Evolutionary conservation across 2,888 invertebrate genomes (phyloP).

Genomic region (Incurvaria masculella): DNA sequence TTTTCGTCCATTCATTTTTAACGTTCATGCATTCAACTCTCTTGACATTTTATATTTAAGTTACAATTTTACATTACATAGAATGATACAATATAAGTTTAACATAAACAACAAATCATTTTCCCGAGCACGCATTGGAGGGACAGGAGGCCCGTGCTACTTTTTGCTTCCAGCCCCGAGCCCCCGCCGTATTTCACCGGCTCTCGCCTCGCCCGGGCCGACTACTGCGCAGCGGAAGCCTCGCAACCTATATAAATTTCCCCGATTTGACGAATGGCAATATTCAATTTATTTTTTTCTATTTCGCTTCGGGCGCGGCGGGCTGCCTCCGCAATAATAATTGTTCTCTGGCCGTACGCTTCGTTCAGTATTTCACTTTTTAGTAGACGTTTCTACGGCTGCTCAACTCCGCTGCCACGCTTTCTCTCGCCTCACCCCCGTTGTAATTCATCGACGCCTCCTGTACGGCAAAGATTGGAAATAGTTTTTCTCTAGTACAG

Average conservation of each 20-base stretch:
- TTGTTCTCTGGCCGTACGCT: background rate
- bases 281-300: conserved; percentile 4
- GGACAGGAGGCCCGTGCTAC: too few relatives aligned
- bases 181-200: conserved; percentile 8
- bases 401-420: background rate
- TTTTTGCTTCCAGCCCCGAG: too few relatives aligned
- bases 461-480: too few relatives aligned
- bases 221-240: conserved; percentile 12
- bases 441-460: too few relatives aligned
- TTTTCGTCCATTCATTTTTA: too few relatives aligned
- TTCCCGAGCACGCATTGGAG: too few relatives aligned
- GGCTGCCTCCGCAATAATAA: background rate
- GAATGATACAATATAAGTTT: too few relatives aligned
- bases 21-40: too few relatives aligned
- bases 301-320: background rate
- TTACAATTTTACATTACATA: too few relatives aligned
- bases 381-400: background rate
- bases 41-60: too few relatives aligned
- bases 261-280: conserved; percentile 11
- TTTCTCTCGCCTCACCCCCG: background rate
- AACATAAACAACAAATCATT: too few relatives aligned
- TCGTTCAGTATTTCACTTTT: background rate
- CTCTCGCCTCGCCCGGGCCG: conserved; percentile 11
- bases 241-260: conserved; percentile 12
- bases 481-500: too few relatives aligned